Percentiles rank a stretch among this genome's conserved stretches.
Conservation (phyloP, 2,888 invertebrate species). For the Anagyrus pseudococci region DNA sequence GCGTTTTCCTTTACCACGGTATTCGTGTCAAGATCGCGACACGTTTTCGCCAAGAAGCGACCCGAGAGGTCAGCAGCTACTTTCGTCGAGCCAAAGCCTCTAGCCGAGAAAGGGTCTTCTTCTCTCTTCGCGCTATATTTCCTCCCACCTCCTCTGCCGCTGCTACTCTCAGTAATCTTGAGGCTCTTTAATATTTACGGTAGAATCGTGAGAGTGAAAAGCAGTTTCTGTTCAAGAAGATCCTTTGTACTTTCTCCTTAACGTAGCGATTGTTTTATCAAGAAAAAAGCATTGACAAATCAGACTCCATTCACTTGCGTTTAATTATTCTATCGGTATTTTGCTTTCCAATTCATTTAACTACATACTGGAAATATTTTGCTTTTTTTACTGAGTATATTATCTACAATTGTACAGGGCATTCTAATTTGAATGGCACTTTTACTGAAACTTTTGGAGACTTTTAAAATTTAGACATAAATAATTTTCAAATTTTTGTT, state of each 20-base stretch:
- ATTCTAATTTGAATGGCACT: slow-evolving; percentile 38
- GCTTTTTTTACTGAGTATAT: slow-evolving; percentile 12
- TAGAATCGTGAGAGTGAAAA: slow-evolving; percentile 42
- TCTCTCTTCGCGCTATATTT: slow-evolving; percentile 21
- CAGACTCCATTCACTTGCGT: slow-evolving; percentile 17
- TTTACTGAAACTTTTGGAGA: slow-evolving; percentile 27
- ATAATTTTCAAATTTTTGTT: neutral
- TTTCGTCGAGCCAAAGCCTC: slow-evolving; percentile 43
- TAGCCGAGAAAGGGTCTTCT: slow-evolving; percentile 42
- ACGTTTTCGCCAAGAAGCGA: slow-evolving; percentile 39
- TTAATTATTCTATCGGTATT: slow-evolving; percentile 17
- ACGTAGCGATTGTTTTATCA: slow-evolving; percentile 25
- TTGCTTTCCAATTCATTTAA: slow-evolving; percentile 23
- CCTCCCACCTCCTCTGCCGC: slow-evolving; percentile 4
- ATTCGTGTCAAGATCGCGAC: slow-evolving; percentile 46
- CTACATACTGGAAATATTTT: slow-evolving; percentile 8
- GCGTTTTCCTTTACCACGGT: slow-evolving; percentile 24
- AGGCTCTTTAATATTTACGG: slow-evolving; percentile 45
- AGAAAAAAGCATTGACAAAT: slow-evolving; percentile 22
- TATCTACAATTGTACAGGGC: slow-evolving; percentile 23
- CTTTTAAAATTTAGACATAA: slow-evolving; percentile 3
- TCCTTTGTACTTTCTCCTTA: slow-evolving; percentile 44
- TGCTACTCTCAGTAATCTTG: slow-evolving; percentile 35
- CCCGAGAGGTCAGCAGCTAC: slow-evolving; percentile 46
- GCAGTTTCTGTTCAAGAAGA: slow-evolving; percentile 39